Percentiles rank a stretch among this genome's conserved stretches.
Evolutionary conservation across 2,113 vertebrate genomes (phyloP).

Genomic region (Tragelaphus imberbis): DNA sequence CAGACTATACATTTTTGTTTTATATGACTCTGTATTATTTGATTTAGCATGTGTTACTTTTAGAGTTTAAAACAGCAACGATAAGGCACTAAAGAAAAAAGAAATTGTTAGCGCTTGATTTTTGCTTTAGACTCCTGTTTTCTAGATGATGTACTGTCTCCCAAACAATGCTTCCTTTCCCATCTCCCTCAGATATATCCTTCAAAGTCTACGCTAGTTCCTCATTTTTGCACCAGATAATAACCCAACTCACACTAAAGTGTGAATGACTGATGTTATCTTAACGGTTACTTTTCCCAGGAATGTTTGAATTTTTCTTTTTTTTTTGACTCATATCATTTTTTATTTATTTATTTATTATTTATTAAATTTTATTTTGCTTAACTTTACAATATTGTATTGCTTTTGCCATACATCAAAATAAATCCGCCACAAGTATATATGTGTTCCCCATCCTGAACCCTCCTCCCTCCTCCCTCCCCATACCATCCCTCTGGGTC

Average conservation of each 20-base stretch:
- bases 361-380: too few species aligned
- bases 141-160: background rate
- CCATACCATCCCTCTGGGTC: too few species aligned
- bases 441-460: too few species aligned
- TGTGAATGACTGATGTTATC: background rate
- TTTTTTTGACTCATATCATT: too few species aligned
- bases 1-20: background rate
- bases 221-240: background rate
- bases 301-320: background rate
- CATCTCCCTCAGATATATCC: background rate
- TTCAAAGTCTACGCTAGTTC: background rate
- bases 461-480: too few species aligned
- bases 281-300: background rate
- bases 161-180: background rate
- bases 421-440: too few species aligned
- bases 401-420: too few species aligned
- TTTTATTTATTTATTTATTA: too few species aligned
- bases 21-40: background rate
- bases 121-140: constrained; percentile 17
- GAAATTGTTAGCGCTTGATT: background rate
- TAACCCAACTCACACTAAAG: background rate
- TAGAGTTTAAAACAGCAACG: background rate
- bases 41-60: background rate
- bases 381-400: too few species aligned
- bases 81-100: background rate